These are phyloP conservation scores for Drosophila multiciliata DNA, from an alignment of 2,888 invertebrate species.

Conservation along the genomic window DNA sequence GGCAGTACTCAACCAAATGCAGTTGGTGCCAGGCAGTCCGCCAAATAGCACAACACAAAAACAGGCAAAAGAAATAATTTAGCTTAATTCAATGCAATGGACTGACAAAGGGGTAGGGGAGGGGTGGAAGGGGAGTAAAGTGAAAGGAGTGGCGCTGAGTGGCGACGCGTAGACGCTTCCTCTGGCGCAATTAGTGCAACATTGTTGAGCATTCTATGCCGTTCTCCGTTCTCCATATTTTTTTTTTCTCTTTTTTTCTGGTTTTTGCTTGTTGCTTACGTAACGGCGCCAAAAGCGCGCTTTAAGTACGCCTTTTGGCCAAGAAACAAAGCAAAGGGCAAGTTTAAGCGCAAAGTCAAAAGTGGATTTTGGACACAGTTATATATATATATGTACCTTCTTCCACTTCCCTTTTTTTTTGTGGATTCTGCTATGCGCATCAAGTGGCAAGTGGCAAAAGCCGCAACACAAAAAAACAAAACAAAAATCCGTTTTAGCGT, in stretches of 20 bases:
- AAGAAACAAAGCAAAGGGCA: slow-evolving; percentile 68
- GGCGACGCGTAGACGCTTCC: slow-evolving; percentile 70
- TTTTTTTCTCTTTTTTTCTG: slow-evolving; percentile 20
- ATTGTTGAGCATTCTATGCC: slow-evolving; percentile 68
- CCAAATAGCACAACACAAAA: slow-evolving; percentile 51
- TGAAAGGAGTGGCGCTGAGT: slow-evolving; percentile 33
- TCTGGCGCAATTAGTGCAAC: slow-evolving; percentile 82
- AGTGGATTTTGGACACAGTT: slow-evolving; percentile 49
- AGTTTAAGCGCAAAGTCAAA: slow-evolving; percentile 74
- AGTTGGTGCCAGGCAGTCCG: slow-evolving; percentile 70
- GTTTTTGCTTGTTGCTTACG: slow-evolving; percentile 50
- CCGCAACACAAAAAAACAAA: slow-evolving; percentile 17
- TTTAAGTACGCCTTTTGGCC: slow-evolving; percentile 47
- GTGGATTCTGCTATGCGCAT: slow-evolving; percentile 33
- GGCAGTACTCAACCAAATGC: slow-evolving; percentile 52
- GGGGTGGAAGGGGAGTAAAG: slow-evolving; percentile 3
- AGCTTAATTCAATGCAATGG: slow-evolving; percentile 71
- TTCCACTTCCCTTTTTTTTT: background rate
- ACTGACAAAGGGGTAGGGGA: background rate
- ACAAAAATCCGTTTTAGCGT: slow-evolving; percentile 19
- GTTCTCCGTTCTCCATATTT: slow-evolving; percentile 8
- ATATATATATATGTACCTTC: background rate
- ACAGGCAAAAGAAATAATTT: slow-evolving; percentile 67
- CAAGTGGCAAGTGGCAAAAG: slow-evolving; percentile 37
- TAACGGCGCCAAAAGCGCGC: slow-evolving; percentile 40